Evolutionary conservation across 2,113 vertebrate genomes (phyloP).

Genomic region (Pygoscelis adeliae): DNA sequence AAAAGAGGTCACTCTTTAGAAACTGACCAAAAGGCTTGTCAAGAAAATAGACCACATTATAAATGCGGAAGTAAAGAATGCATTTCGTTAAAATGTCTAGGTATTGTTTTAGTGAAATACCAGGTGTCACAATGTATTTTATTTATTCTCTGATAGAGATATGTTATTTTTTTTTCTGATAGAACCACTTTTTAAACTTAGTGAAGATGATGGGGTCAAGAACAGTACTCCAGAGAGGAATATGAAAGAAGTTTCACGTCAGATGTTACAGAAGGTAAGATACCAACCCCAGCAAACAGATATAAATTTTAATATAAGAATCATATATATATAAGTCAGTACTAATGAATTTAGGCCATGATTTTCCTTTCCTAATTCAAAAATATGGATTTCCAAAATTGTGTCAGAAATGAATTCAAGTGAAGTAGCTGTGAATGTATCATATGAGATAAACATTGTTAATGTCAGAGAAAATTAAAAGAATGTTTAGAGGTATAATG

Average conservation of each 20-base stretch:
- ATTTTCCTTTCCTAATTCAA: slow-evolving; percentile 64
- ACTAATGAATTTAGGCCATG: slow-evolving; percentile 19
- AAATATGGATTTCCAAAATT: slow-evolving; percentile 49
- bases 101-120: slow-evolving; percentile 67
- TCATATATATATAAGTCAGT: background rate
- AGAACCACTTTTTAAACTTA: slow-evolving; percentile 80
- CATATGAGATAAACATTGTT: background rate
- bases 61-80: slow-evolving; percentile 71
- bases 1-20: slow-evolving; percentile 66
- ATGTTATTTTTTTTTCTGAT: slow-evolving; percentile 30
- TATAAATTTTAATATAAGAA: slow-evolving; percentile 59
- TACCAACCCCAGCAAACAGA: slow-evolving; percentile 55
- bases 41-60: slow-evolving; percentile 79
- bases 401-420: slow-evolving; percentile 45
- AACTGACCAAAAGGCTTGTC: slow-evolving; percentile 62
- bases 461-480: slow-evolving; percentile 46
- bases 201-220: slow-evolving; percentile 77
- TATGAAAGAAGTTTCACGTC: slow-evolving; percentile 74
- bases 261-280: slow-evolving; percentile 86
- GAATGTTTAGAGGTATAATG: background rate
- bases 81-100: slow-evolving; percentile 67
- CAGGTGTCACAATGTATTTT: slow-evolving; percentile 69
- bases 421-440: slow-evolving; percentile 33
- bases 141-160: slow-evolving; percentile 79
- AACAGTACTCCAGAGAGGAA: slow-evolving; percentile 80